Conservation (phyloP, 1,140 invertebrate genomes). For the Brachionus koreanus region DNA sequence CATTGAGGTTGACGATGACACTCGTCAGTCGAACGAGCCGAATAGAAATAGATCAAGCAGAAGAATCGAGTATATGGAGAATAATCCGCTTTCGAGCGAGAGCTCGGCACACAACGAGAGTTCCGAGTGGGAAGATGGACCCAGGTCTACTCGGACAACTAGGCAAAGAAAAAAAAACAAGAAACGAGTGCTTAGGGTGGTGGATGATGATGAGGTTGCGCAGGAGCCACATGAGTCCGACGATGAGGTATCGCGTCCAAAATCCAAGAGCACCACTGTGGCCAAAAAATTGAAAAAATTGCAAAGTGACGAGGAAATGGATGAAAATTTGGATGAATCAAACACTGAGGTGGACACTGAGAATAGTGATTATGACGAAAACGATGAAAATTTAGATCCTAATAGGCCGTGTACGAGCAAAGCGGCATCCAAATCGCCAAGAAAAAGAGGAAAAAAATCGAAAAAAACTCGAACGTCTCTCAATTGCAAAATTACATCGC, state of each 20-base stretch:
- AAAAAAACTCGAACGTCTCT: neutral
- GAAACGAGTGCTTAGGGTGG: slow-evolving; percentile 45
- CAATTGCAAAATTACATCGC: neutral
- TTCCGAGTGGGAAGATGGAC: slow-evolving; percentile 86
- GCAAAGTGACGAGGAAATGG: neutral
- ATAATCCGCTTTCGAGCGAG: neutral
- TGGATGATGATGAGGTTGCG: slow-evolving; percentile 47
- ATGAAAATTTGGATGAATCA: neutral
- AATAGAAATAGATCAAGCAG: neutral
- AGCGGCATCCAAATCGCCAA: slow-evolving; percentile 44
- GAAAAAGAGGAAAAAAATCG: slow-evolving; percentile 35
- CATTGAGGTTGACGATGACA: slow-evolving; percentile 13
- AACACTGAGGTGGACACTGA: neutral
- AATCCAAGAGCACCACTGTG: slow-evolving; percentile 36
- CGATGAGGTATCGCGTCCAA: slow-evolving; percentile 18
- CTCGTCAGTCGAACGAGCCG: neutral
- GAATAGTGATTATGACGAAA: neutral
- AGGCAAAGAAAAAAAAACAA: slow-evolving; percentile 48
- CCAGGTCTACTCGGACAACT: slow-evolving; percentile 66
- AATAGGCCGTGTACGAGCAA: slow-evolving; percentile 43
- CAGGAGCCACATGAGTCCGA: slow-evolving; percentile 27
- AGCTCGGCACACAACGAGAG: slow-evolving; percentile 67
- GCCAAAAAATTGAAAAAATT: neutral
- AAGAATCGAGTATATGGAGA: neutral
- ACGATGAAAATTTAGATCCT: slow-evolving; percentile 41